A percentile compares a stretch with the other conserved stretches of the same genome.
Conservation (phyloP, 2,888 invertebrate genomes). For the Caenorhabditis sp. region DNA sequence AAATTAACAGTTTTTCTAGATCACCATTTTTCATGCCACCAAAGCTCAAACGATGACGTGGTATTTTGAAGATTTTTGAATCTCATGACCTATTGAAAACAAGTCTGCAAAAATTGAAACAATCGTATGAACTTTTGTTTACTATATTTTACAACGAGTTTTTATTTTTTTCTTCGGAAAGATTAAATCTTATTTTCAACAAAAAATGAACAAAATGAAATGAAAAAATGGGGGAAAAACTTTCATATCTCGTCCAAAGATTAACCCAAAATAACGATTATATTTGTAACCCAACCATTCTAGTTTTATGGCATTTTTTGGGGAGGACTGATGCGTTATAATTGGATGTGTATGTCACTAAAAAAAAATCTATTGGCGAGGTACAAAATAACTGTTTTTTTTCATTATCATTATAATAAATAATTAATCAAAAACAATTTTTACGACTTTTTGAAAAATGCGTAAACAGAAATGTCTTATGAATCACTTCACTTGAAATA, state of each 20-base stretch:
- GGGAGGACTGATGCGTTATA: not conserved
- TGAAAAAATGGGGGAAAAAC: not conserved
- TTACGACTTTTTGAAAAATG: not conserved
- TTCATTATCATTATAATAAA: not conserved
- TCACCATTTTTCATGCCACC: no score
- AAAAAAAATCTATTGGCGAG: not conserved
- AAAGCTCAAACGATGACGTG: no score
- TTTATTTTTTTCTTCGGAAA: not conserved
- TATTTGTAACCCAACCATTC: not conserved
- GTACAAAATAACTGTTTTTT: not conserved
- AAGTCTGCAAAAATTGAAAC: not conserved
- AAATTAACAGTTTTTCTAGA: no score
- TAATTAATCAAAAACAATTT: not conserved
- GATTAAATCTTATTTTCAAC: not conserved
- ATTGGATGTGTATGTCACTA: not conserved
- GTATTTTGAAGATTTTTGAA: no score
- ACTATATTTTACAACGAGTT: not conserved
- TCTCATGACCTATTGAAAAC: no score
- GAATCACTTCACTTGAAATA: not conserved
- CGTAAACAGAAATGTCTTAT: no score
- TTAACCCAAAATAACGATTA: not conserved
- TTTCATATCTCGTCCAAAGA: not conserved
- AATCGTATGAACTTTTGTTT: not conserved
- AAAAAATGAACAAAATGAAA: not conserved
- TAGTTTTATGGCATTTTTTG: not conserved